Conservation (phyloP, 2,113 vertebrate genomes). For the Colinus virginianus region DNA sequence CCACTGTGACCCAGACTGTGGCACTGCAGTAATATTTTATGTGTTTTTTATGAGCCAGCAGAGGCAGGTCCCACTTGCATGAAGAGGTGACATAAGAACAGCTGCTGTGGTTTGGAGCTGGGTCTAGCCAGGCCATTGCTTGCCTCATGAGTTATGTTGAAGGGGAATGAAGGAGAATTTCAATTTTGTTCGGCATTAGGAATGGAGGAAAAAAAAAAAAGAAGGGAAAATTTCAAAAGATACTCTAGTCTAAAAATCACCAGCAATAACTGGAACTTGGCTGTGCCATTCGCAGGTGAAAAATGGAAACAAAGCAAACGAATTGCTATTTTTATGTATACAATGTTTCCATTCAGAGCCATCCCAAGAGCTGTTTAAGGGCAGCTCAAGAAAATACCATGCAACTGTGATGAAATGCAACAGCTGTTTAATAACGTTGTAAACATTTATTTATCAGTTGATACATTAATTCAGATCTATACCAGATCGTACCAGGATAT, state of each 20-base stretch:
- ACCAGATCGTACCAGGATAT: background rate
- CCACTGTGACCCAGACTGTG: background rate
- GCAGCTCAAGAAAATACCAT: background rate
- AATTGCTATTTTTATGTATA: background rate
- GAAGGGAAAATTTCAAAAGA: background rate
- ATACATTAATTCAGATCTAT: background rate
- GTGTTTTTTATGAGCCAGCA: background rate
- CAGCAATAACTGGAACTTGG: background rate
- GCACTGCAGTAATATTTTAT: slow-evolving; percentile 33
- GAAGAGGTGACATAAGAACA: background rate
- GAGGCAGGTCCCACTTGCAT: background rate
- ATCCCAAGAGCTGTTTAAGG: slow-evolving; percentile 3
- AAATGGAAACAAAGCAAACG: background rate
- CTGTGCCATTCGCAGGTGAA: background rate
- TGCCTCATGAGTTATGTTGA: background rate
- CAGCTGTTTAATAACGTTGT: background rate
- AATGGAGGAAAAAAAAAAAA: background rate
- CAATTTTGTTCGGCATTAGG: background rate
- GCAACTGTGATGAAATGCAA: background rate
- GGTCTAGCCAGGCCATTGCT: background rate
- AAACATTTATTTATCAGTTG: background rate
- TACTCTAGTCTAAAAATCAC: background rate
- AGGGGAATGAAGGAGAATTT: background rate
- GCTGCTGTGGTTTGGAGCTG: background rate
- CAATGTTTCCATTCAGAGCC: background rate